Base-by-base conservation (phyloP, 2,888 invertebrate species). In the Mesoligia furuncula region DNA sequence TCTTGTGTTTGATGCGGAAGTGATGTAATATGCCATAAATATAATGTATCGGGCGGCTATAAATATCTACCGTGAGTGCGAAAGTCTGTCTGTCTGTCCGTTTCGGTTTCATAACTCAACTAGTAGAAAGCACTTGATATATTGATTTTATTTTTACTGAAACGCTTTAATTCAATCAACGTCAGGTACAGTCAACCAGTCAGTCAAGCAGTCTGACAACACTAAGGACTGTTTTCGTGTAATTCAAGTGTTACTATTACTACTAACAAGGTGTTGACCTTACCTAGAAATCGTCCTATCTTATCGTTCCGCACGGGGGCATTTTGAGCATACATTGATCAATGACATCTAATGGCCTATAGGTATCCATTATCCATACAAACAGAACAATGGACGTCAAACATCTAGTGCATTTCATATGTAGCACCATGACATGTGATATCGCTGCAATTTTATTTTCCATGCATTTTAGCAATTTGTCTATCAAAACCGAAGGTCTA, bases 1-100 rank as follows among this genome's bases (percentile, higher is more conserved):
- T 59, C 9, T 64, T 27, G 57, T 70, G 61, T 84, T 69, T 39
- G 68, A 51, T 48, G 24, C 73, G 73, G 81, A 73, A 80, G 48
- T 81, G 81, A 85, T 24, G 81, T 70, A 73, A 85, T 36, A 42
- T 62, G 20, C 73, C 61, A 36, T 67, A 69, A 79, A 73, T 79
- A 80, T 67, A 71, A 48, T 39, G 61, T 68, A 79, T 8, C 59
- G 42, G 6, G 13, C 48, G 42, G 0, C 65, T 85, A 71, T 80
- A 62, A 57, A 85, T 82, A 80, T 67, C 48, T 64, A 59, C 9
- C 64, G 9, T 48, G 54, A 81, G 85, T 79, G 64, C 66, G 17
- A 73, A 65, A 73, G 66, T 66, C 51, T 85, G 70, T 51, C 45
- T 39, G 62, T 72, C 68, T 68, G 61, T 74, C 42, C n/a, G n/a